A percentile compares a stretch with the other conserved stretches of the same genome.
Conservation (phyloP, 2,113 vertebrate species). For the Crypturellus undulatus region DNA sequence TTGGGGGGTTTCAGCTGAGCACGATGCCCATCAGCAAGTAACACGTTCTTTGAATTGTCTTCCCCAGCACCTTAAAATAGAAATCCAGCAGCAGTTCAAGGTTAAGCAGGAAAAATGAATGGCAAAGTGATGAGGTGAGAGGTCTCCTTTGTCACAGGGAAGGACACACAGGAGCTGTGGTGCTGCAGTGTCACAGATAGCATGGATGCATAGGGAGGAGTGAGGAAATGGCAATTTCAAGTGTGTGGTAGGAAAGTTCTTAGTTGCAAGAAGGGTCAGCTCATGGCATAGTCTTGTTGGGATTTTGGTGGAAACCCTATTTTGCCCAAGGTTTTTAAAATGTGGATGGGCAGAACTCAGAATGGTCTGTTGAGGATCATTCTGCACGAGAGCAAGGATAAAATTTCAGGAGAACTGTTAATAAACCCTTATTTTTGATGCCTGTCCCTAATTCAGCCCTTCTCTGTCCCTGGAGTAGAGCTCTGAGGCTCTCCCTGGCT, state of each 20-base stretch:
- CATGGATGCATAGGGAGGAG: constrained; percentile 42
- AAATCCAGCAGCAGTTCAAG: constrained; percentile 51
- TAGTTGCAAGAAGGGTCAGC: constrained; percentile 34
- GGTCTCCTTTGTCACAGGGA: constrained; percentile 53
- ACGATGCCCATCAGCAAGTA: not conserved
- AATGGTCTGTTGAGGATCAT: not conserved
- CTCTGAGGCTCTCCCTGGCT: not conserved
- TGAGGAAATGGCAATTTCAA: constrained; percentile 26
- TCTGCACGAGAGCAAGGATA: not conserved
- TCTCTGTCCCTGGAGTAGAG: not conserved
- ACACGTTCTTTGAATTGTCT: constrained; percentile 22
- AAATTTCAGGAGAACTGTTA: constrained; percentile 12
- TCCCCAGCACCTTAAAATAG: constrained; percentile 22
- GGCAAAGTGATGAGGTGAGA: constrained; percentile 59
- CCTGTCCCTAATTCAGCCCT: not conserved
- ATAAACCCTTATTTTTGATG: not conserved
- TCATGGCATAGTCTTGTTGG: not conserved
- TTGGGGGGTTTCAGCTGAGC: not conserved
- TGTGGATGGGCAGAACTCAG: not conserved
- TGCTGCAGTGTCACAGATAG: constrained; percentile 22
- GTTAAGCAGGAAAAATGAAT: constrained; percentile 55
- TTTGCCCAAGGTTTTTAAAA: not conserved
- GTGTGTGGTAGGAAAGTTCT: constrained; percentile 32
- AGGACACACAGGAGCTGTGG: constrained; percentile 45
- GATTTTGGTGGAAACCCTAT: not conserved